Base-by-base conservation (phyloP, 2,888 invertebrate species). In the Cantharis rufa region DNA sequence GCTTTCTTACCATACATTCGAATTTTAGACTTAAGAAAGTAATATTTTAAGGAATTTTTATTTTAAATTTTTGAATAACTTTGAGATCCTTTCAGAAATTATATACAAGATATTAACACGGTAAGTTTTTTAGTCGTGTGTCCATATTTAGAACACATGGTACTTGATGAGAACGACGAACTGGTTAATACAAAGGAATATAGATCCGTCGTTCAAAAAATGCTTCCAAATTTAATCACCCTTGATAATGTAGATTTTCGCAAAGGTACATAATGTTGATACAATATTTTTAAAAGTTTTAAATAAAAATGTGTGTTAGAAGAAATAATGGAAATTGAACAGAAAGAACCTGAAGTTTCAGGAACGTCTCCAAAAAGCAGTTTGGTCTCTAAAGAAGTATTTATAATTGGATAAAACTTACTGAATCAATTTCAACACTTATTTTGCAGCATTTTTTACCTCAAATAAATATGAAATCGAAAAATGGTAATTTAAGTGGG, bases 1-100 rank as follows among this genome's bases (percentile, higher is more conserved):
- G 90, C 91, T 0, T 92, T 91, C 16, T 86, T 94, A 21, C 79
- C 86, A 0, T 80, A 88, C 48, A 84, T 92, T 7, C 86, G 86
- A 78, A 85, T 88, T 13, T 81, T 92, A 1, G 90, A 90, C 84
- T 83, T 89, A 3, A 80, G 83, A 80, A 86, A 86, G 90, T 89
- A 83, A 10, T 18, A 61, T 15, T 68, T 69, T 32, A 11, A 68
- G 16, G 63, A 18, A 28, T 18, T 32, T 13, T 16, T 0, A n/a
- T 69, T 27, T 64, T n/a, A 48, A 10, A 66, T 62, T 64, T 10
- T 80, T 63, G 27, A 61, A 21, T n/a, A 27, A 71, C 63, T 64
- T n/a, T 75, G 62, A 79, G 64, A 66, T 70, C 66, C 32, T 84
- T 84, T 76, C 73, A 88, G 88, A 71, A 89, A 89, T 80, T 77